Conservation (phyloP, 2,888 invertebrate species). For the Hesperia comma region DNA sequence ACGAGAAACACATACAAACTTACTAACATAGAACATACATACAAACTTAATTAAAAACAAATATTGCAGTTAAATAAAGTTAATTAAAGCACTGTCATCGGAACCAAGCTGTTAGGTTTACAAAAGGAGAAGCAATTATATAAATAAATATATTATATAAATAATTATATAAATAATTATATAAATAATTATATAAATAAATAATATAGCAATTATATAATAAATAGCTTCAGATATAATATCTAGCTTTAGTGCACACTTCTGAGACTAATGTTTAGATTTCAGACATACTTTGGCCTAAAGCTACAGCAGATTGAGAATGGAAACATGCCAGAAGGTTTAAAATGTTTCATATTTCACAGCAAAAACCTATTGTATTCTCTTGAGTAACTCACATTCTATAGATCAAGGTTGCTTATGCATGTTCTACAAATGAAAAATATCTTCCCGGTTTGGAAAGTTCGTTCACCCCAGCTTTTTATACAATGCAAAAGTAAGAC, state of each 20-base stretch:
- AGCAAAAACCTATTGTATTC: slow-evolving; percentile 30
- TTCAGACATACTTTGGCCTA: slow-evolving; percentile 33
- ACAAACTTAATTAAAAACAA: too few species aligned
- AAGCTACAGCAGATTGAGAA: slow-evolving; percentile 27
- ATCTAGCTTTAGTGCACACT: slow-evolving; percentile 10
- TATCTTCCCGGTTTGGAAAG: slow-evolving; percentile 18
- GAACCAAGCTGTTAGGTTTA: too few species aligned
- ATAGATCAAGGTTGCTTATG: slow-evolving; percentile 32
- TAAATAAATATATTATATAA: too few species aligned
- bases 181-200: too few species aligned
- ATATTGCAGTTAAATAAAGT: too few species aligned
- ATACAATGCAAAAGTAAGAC: slow-evolving; percentile 8
- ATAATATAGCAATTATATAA: too few species aligned
- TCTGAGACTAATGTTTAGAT: slow-evolving; percentile 23
- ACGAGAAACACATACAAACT: too few species aligned
- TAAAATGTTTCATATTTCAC: slow-evolving; percentile 37
- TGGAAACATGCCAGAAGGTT: slow-evolving; percentile 20
- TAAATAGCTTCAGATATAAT: slow-evolving; percentile 9
- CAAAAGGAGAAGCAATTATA: too few species aligned
- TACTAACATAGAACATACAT: too few species aligned
- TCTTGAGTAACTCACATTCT: slow-evolving; percentile 23
- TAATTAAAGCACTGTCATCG: too few species aligned
- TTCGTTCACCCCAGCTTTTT: slow-evolving; percentile 16
- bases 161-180: too few species aligned
- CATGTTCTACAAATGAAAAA: slow-evolving; percentile 29